Percentiles rank a stretch among this genome's conserved stretches.
These are phyloP conservation scores for Neomonachus schauinslandi DNA, from an alignment of 2,113 vertebrate species.

Conservation along the genomic window DNA sequence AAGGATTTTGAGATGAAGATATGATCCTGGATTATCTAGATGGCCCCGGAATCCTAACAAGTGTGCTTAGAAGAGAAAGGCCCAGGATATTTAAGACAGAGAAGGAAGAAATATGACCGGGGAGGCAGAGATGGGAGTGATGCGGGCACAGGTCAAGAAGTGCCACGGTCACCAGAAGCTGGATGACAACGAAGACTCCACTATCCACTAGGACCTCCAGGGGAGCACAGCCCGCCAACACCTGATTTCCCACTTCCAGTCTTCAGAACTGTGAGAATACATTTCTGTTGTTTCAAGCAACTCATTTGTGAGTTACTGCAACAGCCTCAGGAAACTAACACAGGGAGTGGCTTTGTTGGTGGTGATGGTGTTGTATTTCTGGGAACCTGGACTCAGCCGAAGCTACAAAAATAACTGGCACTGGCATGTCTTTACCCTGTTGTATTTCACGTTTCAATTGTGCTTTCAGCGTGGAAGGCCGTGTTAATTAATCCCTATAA, in stretches of 20 bases:
- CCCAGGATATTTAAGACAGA: background rate
- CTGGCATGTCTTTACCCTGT: accelerated
- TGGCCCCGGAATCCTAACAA: background rate
- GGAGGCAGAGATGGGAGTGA: background rate
- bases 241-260: background rate
- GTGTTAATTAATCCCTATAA: background rate
- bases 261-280: background rate
- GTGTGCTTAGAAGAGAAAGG: background rate
- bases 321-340: background rate
- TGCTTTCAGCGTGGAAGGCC: accelerated
- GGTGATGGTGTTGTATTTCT: background rate
- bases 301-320: background rate
- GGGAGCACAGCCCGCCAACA: accelerated
- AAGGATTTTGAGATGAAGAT: background rate
- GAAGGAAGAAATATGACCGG: background rate
- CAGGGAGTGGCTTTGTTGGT: background rate
- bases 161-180: background rate
- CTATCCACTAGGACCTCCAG: no score
- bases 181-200: accelerated
- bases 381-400: background rate
- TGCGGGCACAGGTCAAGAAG: accelerated
- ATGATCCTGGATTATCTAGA: background rate
- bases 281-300: background rate
- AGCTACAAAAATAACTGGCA: background rate
- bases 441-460: background rate